These are phyloP conservation scores for Tamias sibiricus DNA, from an alignment of 2,113 vertebrate genomes.

Conservation along the genomic window DNA sequence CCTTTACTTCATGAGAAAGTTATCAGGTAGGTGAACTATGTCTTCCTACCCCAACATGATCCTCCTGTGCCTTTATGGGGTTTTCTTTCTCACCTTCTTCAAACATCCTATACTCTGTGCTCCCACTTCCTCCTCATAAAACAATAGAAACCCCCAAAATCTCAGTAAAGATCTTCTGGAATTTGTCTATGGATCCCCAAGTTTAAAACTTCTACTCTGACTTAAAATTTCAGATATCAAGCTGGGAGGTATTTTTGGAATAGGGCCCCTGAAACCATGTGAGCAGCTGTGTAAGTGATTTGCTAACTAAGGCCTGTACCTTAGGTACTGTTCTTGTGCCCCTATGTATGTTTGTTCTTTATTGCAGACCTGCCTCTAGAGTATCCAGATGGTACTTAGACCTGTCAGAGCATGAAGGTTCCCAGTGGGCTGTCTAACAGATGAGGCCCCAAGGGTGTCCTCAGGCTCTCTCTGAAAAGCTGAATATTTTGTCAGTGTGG, in stretches of 20 bases:
- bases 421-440: background rate
- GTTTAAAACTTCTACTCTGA: conserved; percentile 18
- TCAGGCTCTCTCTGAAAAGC: background rate
- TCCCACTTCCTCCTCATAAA: background rate
- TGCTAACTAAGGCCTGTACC: background rate
- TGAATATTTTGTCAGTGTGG: background rate
- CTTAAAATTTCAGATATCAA: background rate
- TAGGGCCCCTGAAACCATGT: background rate
- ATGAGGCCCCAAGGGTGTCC: background rate
- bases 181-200: background rate
- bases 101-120: background rate
- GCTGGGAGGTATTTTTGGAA: background rate
- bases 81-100: background rate
- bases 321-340: background rate
- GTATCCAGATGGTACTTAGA: background rate
- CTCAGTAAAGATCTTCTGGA: conserved; percentile 19
- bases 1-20: background rate
- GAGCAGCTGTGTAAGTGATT: background rate
- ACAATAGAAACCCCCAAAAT: background rate
- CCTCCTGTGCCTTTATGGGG: background rate
- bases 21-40: background rate
- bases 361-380: background rate
- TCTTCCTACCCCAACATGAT: background rate
- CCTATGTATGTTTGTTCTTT: background rate
- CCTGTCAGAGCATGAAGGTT: background rate